These are phyloP conservation scores for Acronicta aceris DNA, from an alignment of 2,888 invertebrate genomes.

Conservation along the genomic window DNA sequence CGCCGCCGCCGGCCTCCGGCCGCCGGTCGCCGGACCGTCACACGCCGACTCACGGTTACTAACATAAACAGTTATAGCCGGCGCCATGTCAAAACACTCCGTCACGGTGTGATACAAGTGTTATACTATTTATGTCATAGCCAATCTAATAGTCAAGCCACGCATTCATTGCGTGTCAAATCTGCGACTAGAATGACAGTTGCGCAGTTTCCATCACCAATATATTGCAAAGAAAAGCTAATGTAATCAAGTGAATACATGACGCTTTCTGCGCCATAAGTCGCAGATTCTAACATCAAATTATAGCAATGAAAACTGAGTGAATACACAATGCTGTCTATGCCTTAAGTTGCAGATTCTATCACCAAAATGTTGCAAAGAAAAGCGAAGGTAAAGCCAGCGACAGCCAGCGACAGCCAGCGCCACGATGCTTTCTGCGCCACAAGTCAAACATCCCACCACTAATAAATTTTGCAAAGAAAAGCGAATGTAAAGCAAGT, in stretches of 20 bases:
- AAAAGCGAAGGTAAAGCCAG: too few relatives aligned
- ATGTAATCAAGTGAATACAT: not conserved
- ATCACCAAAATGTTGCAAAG: too few relatives aligned
- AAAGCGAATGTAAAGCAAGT: too few relatives aligned
- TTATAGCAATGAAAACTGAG: too few relatives aligned
- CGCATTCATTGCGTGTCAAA: constrained; percentile 11
- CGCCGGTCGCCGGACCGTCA: constrained; percentile 32
- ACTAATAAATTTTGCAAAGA: too few relatives aligned
- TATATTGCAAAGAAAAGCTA: not conserved
- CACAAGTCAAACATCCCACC: too few relatives aligned
- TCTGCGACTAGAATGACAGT: not conserved
- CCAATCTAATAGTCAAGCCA: constrained; percentile 30
- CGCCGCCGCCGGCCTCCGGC: constrained; percentile 27
- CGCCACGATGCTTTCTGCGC: too few relatives aligned
- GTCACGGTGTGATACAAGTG: constrained; percentile 47
- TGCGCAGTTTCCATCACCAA: too few relatives aligned
- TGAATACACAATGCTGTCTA: not conserved
- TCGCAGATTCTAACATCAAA: too few relatives aligned
- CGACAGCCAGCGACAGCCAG: too few relatives aligned
- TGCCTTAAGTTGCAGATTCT: not conserved
- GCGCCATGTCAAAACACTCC: constrained; percentile 55
- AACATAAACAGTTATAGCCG: constrained; percentile 49
- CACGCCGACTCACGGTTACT: constrained; percentile 46
- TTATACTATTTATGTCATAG: constrained; percentile 54
- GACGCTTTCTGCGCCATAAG: not conserved